phyloP scores from a whole-genome alignment of 2,113 vertebrate species.

The Dromaius novaehollandiae region DNA sequence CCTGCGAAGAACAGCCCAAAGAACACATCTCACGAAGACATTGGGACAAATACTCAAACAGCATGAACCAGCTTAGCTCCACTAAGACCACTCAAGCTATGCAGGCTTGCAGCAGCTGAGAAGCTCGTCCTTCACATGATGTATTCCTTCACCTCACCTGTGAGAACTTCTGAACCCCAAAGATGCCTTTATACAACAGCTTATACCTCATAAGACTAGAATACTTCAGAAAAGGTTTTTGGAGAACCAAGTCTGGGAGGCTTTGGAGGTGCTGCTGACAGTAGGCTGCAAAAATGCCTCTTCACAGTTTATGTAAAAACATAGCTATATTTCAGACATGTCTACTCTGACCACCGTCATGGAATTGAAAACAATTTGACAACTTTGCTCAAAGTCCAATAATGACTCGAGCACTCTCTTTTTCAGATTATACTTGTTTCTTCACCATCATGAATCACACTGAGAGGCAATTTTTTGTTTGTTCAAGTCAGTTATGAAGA shows the following conservation, averaged over 20 bases:
- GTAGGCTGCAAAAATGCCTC: background rate
- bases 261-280: accelerated
- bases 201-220: background rate
- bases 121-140: accelerated
- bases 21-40: accelerated
- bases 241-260: background rate
- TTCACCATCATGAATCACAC: background rate
- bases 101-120: background rate
- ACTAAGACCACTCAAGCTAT: background rate
- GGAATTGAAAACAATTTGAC: background rate
- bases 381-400: background rate
- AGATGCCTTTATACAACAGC: background rate
- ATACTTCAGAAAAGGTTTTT: background rate
- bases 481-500: background rate
- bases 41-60: background rate
- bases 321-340: background rate
- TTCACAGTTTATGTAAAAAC: background rate
- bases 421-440: background rate
- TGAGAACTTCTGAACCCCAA: background rate
- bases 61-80: background rate
- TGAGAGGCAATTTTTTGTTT: background rate
- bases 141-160: background rate
- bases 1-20: background rate
- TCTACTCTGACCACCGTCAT: accelerated
- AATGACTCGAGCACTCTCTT: background rate